Conservation (phyloP, 2,888 invertebrate species). For the Dinocampus coccinellae region DNA sequence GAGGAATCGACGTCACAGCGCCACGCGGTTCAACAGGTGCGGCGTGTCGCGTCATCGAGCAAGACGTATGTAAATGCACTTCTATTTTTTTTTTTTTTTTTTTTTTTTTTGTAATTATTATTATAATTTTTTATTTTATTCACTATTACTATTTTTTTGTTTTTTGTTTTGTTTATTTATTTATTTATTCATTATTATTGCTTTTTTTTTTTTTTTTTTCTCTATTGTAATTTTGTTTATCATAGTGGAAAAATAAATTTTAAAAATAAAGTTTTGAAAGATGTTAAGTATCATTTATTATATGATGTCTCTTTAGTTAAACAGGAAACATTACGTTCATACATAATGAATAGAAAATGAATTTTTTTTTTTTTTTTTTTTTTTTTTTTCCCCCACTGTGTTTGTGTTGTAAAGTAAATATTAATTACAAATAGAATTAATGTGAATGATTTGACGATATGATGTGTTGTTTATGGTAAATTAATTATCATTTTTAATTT, state of each 20-base stretch:
- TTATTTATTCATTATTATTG: too few species aligned
- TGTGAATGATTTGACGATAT: too few species aligned
- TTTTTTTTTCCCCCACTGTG: too few species aligned
- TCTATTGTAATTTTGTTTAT: not conserved
- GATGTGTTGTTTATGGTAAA: too few species aligned
- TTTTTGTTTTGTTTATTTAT: not conserved
- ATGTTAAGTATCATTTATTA: not conserved
- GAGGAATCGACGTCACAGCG: slow-evolving; percentile 40
- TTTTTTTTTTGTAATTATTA: not conserved
- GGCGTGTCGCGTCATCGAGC: slow-evolving; percentile 47
- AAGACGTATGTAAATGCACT: slow-evolving; percentile 48
- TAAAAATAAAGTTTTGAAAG: not conserved
- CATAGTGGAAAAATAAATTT: not conserved
- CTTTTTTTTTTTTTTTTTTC: slow-evolving; percentile 1
- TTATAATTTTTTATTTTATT: slow-evolving; percentile 30
- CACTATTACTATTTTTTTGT: slow-evolving; percentile 17
- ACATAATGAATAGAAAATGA: not conserved
- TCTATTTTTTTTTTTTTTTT: slow-evolving; percentile 11
- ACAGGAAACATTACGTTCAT: not conserved
- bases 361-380: not conserved
- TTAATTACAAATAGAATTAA: too few species aligned
- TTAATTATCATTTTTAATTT: too few species aligned
- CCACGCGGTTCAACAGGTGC: slow-evolving; percentile 54
- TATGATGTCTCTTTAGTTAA: not conserved
- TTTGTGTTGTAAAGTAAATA: too few species aligned